Evolutionary conservation across 1,140 invertebrate species (phyloP).

Genomic region (Pseudomyrmex pallidus): DNA sequence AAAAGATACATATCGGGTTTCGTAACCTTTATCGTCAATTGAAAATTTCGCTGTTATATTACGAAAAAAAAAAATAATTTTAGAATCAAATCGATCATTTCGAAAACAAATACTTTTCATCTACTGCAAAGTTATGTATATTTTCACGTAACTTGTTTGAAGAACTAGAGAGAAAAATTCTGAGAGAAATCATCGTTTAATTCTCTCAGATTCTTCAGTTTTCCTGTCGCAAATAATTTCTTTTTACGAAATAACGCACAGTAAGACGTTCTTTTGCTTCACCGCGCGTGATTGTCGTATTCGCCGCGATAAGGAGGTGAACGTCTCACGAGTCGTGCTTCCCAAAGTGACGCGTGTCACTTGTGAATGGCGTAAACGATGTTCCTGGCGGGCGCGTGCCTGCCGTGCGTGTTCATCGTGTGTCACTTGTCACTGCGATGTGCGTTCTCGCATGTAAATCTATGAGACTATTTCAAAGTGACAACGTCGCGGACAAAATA

Average conservation of each 20-base stretch:
- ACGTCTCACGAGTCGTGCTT: conserved; percentile 27
- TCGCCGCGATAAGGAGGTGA: conserved; percentile 16
- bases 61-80: not conserved
- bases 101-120: not conserved
- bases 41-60: conserved; percentile 55
- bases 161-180: no score
- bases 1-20: conserved; percentile 15
- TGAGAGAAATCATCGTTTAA: not conserved
- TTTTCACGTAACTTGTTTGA: no score
- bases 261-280: not conserved
- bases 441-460: conserved; percentile 42
- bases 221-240: not conserved
- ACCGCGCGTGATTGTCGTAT: not conserved
- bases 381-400: conserved; percentile 16
- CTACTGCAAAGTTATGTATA: no score
- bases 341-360: conserved; percentile 36
- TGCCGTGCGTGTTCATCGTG: conserved; percentile 23
- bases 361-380: conserved; percentile 41
- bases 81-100: not conserved
- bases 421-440: conserved; percentile 42
- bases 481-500: conserved; percentile 41
- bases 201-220: not conserved
- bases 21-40: not conserved
- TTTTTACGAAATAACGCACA: not conserved
- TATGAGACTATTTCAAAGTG: conserved; percentile 29